Conservation (phyloP, 2,888 invertebrate species). For the Drosophila helvetica region DNA sequence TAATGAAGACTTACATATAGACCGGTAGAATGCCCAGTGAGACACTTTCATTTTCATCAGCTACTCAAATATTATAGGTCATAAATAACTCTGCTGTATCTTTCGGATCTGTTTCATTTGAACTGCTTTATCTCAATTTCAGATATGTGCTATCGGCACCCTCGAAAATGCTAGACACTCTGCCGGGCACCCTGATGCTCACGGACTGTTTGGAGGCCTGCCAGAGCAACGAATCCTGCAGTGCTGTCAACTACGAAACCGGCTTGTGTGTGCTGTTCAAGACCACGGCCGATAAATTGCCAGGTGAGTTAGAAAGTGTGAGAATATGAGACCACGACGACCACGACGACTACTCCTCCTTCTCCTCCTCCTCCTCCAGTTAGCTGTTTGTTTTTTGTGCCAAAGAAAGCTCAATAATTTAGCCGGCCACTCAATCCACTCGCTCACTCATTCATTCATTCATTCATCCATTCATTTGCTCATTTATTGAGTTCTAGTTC, state of each 20-base stretch:
- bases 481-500: conserved; percentile 78
- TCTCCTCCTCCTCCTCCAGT: conserved; percentile 14
- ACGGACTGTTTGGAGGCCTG: conserved; percentile 97
- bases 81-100: conserved; percentile 25
- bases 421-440: conserved; percentile 47
- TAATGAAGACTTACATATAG: conserved; percentile 19
- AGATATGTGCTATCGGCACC: conserved; percentile 96
- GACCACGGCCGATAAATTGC: conserved; percentile 94
- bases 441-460: conserved; percentile 8
- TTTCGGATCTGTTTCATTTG: conserved; percentile 30
- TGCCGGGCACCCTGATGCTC: conserved; percentile 96
- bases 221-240: conserved; percentile 95
- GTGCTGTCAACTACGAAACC: conserved; percentile 97
- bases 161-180: conserved; percentile 93
- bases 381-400: conserved; percentile 59
- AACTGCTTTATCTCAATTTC: conserved; percentile 47
- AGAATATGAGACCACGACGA: conserved; percentile 53
- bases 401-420: conserved; percentile 79
- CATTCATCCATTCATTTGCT: conserved; percentile 67
- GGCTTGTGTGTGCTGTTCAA: conserved; percentile 96
- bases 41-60: conserved; percentile 45
- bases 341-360: conserved; percentile 5
- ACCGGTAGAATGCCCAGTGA: neutral
- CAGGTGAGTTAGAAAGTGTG: conserved; percentile 87
- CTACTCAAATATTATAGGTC: conserved; percentile 8